A percentile compares a stretch with the other conserved stretches of the same genome.
These are phyloP conservation scores for Drosophila nikananu DNA, from an alignment of 1,140 invertebrate species.

Conservation along the genomic window DNA sequence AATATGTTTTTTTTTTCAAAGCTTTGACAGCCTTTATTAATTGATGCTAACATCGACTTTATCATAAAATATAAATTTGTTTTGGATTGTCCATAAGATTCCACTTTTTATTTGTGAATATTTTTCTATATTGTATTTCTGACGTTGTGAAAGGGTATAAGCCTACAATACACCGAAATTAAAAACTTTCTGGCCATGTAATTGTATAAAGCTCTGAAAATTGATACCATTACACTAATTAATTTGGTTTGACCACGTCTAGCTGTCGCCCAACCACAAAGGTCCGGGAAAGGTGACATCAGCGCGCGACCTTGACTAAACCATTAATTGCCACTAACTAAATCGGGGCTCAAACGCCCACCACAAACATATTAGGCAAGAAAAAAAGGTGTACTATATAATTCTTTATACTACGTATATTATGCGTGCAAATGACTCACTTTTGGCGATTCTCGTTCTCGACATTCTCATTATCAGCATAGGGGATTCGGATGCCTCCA, in stretches of 20 bases:
- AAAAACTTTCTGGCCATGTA: neutral
- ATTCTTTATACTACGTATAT: neutral
- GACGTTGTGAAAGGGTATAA: no score
- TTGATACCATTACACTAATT: constrained; percentile 27
- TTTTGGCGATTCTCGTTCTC: constrained; percentile 40
- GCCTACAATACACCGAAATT: neutral
- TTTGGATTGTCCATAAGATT: no score
- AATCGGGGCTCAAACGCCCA: constrained; percentile 27
- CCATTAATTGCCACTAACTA: constrained; percentile 23
- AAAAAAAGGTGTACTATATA: neutral
- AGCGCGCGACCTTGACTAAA: constrained; percentile 59
- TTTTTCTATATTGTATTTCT: no score
- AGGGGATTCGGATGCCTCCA: constrained; percentile 20
- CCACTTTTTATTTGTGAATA: no score
- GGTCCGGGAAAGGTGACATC: constrained; percentile 56
- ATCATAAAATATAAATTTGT: neutral
- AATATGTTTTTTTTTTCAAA: neutral
- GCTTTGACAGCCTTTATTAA: constrained; percentile 8
- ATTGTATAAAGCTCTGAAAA: neutral
- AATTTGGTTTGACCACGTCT: neutral
- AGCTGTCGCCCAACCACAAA: constrained; percentile 18
- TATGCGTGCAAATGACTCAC: constrained; percentile 44
- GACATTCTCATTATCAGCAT: constrained; percentile 40
- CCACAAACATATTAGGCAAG: constrained; percentile 19
- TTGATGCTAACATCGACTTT: constrained; percentile 2